A percentile compares a stretch with the other conserved stretches of the same genome.
These are phyloP conservation scores for Drosophila fulvimacula DNA, from an alignment of 2,888 invertebrate species.

Conservation along the genomic window DNA sequence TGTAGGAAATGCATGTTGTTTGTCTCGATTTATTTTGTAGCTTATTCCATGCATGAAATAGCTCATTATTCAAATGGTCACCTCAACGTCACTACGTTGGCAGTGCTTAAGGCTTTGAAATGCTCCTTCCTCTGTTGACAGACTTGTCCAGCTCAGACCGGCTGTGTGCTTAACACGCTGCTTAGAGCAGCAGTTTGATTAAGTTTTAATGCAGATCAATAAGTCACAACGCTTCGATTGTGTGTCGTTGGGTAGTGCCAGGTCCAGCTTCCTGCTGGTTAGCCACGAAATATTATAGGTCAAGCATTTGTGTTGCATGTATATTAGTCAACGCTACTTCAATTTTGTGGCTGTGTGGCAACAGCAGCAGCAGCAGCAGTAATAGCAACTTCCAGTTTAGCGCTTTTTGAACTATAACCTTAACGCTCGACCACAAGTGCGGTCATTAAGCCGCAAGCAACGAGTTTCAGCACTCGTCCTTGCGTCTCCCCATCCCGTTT, in stretches of 20 bases:
- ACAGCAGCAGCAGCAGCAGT: background rate
- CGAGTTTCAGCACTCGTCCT: constrained; percentile 15
- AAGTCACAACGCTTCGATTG: constrained; percentile 61
- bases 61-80: background rate
- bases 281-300: constrained; percentile 56
- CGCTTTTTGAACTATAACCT: constrained; percentile 56
- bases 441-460: constrained; percentile 44
- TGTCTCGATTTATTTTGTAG: too few relatives aligned
- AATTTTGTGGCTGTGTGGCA: constrained; percentile 4
- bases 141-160: background rate
- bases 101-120: background rate
- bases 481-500: background rate
- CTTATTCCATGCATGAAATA: background rate
- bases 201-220: constrained; percentile 28
- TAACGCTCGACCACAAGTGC: constrained; percentile 54
- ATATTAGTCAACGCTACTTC: constrained; percentile 29
- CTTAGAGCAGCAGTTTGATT: background rate
- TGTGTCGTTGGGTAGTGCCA: constrained; percentile 15
- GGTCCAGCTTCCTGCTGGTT: constrained; percentile 14
- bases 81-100: background rate
- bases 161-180: constrained; percentile 1
- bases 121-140: background rate
- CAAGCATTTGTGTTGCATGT: constrained; percentile 49
- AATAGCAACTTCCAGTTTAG: constrained; percentile 34
- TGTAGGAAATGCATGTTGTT: too few relatives aligned